Conservation (phyloP, 1,140 invertebrate species). For the Camponotus floridanus region DNA sequence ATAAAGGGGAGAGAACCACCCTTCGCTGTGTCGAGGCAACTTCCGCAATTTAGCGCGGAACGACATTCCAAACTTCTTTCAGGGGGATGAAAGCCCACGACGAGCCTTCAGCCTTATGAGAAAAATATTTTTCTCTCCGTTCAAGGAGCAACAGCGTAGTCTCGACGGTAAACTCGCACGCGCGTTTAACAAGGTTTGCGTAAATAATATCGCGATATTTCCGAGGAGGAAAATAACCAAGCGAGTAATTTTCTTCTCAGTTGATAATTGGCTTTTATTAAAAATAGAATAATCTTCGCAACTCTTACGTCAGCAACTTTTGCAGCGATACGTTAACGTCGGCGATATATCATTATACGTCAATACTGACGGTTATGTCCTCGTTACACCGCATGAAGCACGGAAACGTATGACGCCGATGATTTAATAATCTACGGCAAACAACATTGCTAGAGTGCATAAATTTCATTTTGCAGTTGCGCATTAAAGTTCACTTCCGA, state of each 20-base stretch:
- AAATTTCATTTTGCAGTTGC: not conserved
- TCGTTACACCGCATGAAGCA: constrained; percentile 56
- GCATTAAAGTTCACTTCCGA: no score
- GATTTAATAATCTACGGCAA: constrained; percentile 60
- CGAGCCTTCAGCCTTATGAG: not conserved
- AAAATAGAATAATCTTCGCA: constrained; percentile 35
- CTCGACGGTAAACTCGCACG: constrained; percentile 4
- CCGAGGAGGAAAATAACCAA: not conserved
- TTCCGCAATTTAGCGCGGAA: constrained; percentile 50
- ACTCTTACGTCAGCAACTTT: constrained; percentile 2
- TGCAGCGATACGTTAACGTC: not conserved
- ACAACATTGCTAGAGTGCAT: not conserved
- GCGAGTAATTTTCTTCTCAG: not conserved
- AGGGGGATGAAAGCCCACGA: constrained; percentile 26
- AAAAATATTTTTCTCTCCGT: constrained; percentile 39
- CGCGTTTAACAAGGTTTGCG: constrained; percentile 9
- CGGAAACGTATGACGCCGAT: constrained; percentile 66
- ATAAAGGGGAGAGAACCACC: not conserved
- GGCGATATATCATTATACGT: no score
- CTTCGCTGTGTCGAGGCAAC: constrained; percentile 11
- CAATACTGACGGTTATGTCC: not conserved
- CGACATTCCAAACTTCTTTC: constrained; percentile 52
- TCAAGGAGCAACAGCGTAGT: constrained; percentile 1
- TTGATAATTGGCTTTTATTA: constrained; percentile 32
- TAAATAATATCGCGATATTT: constrained; percentile 15